Base-by-base conservation (phyloP, 1,140 invertebrate species). In the Sarcophaga bullata region DNA sequence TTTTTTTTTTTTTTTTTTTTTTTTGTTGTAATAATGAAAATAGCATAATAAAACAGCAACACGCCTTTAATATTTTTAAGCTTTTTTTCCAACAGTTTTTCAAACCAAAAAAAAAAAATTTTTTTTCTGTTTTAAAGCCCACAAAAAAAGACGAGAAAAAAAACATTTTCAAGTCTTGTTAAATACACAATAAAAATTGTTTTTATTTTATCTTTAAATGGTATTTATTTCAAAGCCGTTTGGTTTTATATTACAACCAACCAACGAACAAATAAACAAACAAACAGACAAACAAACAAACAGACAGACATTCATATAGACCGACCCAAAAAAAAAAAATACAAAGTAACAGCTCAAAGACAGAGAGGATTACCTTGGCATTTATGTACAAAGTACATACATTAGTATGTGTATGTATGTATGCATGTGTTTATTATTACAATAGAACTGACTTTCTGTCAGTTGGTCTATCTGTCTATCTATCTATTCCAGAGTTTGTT, bases 291-390 rank as follows among this genome's bases (percentile, higher is more conserved):
- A 58, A 13, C 13, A 58, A 15, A 58, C 54, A 37, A 4, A 37
- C 25, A 37, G 25, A 37, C 25, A 37, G 25, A 1, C 25, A 37
- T 37, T 37, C 25, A 4, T 37, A 37, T 37, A 37, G 25, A 37
- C 25, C 25, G 11, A n/a, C 54, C n/a, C 17, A n/a, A 68, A 68
- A 68, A n/a, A n/a, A 19, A 68, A 68, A 68, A 68, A 68, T 68
- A 7, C n/a, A 68, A 37, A 37, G 25, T 37, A 37, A 37, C 25
- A 37, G 25, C 25, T 37, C 25, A 37, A n/a, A 68, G 62, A 68
- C 62, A 68, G 54, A 58, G n/a, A 58, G n/a, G 62, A 68, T 68
- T 68, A 68, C 62, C 62, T 68, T 68, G 62, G 62, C 62, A 68
- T 68, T 68, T 68, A 68, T 68, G 17, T 25, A 68, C 17, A 13